These are phyloP conservation scores for Eidolon helvum DNA, from an alignment of 2,113 vertebrate genomes.

Conservation along the genomic window DNA sequence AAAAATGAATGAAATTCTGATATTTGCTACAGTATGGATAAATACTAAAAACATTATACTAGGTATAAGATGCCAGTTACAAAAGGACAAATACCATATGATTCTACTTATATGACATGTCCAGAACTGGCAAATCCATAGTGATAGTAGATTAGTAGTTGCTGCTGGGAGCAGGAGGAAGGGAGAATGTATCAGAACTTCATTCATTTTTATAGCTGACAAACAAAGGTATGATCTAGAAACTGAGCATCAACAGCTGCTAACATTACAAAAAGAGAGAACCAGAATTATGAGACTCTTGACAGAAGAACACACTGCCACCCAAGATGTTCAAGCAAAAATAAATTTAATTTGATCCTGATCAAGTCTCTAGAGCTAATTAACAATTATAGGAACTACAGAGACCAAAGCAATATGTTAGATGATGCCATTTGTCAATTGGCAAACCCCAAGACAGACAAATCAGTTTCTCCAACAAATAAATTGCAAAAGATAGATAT, in stretches of 20 bases:
- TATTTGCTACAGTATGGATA: not conserved
- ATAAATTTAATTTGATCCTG: not conserved
- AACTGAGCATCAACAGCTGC: not conserved
- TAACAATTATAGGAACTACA: not conserved
- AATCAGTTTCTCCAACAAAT: not conserved
- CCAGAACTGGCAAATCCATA: not conserved
- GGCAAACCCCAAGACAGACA: not conserved
- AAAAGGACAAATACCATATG: not conserved
- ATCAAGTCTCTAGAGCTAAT: not conserved
- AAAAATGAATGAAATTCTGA: not conserved
- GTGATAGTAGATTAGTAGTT: not conserved
- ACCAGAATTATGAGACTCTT: not conserved
- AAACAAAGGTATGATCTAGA: not conserved
- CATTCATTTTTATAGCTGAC: not conserved
- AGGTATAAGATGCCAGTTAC: not conserved
- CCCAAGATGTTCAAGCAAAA: not conserved
- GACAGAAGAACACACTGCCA: not conserved
- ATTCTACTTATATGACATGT: not conserved
- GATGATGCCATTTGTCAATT: not conserved
- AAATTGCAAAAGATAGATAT: not conserved
- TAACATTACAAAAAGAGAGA: not conserved
- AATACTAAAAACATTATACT: not conserved
- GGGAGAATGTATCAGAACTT: not conserved
- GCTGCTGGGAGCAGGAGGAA: not conserved
- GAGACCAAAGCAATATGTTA: not conserved